Evolutionary conservation across 1,140 invertebrate species (phyloP).

Genomic region (Dreissena polymorpha): DNA sequence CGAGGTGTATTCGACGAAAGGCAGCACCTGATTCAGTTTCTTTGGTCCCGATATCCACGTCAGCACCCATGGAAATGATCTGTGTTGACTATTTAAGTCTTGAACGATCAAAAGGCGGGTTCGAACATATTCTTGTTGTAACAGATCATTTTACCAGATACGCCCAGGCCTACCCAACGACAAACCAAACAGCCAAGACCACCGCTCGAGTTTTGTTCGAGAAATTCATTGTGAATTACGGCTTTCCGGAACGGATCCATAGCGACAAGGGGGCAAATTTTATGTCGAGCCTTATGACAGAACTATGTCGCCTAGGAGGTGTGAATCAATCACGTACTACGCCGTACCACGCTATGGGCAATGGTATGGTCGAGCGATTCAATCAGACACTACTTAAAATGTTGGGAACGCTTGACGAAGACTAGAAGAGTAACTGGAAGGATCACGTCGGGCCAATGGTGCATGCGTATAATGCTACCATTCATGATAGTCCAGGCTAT

Average conservation of each 20-base stretch:
- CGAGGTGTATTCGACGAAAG: neutral
- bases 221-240: slow-evolving; percentile 10
- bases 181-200: slow-evolving; percentile 29
- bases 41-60: slow-evolving; percentile 1
- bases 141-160: slow-evolving; percentile 55
- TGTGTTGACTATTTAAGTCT: slow-evolving; percentile 48
- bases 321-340: neutral
- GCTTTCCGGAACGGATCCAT: neutral
- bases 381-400: neutral
- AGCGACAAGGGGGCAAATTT: slow-evolving; percentile 15
- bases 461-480: slow-evolving; percentile 30
- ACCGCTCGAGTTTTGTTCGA: slow-evolving; percentile 18
- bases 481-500: slow-evolving; percentile 14
- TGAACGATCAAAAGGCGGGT: slow-evolving; percentile 35
- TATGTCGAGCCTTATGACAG: neutral
- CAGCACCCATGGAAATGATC: slow-evolving; percentile 40
- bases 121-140: slow-evolving; percentile 62
- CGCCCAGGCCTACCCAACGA: slow-evolving; percentile 52
- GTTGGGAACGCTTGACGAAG: slow-evolving; percentile 2
- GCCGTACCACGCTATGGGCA: neutral
- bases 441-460: slow-evolving; percentile 1
- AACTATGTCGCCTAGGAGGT: neutral
- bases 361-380: slow-evolving; percentile 2
- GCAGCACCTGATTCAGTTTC: slow-evolving; percentile 4
- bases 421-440: neutral